These are phyloP conservation scores for Merops nubicus DNA, from an alignment of 2,113 vertebrate genomes.

Conservation along the genomic window DNA sequence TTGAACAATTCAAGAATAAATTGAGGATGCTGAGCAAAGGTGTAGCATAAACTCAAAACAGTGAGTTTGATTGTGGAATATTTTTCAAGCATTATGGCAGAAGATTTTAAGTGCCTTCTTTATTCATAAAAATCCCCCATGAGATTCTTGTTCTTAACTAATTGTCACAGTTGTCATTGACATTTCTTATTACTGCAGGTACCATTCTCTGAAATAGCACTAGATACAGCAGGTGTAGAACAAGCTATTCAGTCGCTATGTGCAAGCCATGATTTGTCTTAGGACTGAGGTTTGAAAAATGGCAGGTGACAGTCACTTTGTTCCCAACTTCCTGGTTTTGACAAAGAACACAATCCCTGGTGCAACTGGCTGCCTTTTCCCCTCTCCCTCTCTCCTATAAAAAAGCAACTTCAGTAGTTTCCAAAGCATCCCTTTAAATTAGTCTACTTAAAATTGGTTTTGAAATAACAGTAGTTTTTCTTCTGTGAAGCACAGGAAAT, in stretches of 20 bases:
- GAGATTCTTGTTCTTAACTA: not conserved
- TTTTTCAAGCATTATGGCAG: not conserved
- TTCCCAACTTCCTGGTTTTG: not conserved
- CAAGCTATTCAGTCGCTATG: not conserved
- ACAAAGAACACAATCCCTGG: not conserved
- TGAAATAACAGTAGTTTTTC: not conserved
- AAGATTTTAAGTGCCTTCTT: not conserved
- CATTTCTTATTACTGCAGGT: not conserved
- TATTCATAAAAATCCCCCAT: not conserved
- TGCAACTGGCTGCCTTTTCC: not conserved
- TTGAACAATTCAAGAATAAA: not conserved
- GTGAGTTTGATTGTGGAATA: not conserved
- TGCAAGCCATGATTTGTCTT: not conserved
- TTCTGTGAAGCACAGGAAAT: conserved; percentile 29
- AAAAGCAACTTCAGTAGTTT: not conserved
- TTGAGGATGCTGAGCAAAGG: not conserved
- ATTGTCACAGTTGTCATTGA: not conserved
- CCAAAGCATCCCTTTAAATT: not conserved
- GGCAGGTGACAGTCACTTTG: not conserved
- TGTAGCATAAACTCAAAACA: not conserved
- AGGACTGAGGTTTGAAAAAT: not conserved
- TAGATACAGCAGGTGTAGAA: not conserved
- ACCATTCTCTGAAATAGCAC: not conserved
- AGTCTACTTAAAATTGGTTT: not conserved
- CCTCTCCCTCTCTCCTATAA: not conserved